Conservation (phyloP, 1,140 invertebrate species). For the Achatina immaculata region DNA sequence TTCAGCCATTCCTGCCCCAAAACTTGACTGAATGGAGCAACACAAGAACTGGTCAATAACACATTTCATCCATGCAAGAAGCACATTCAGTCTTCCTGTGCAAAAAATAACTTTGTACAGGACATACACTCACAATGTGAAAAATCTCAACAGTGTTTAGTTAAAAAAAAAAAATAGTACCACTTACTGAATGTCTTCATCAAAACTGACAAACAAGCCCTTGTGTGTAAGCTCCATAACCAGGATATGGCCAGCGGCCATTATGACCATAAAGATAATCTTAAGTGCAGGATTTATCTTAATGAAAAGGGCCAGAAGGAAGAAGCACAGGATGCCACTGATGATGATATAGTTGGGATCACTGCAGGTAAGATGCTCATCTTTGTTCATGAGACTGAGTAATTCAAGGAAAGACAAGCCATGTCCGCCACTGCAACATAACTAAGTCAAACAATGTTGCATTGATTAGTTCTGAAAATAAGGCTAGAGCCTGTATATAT, state of each 20-base stretch:
- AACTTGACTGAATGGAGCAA: too few relatives aligned
- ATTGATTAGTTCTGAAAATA: too few relatives aligned
- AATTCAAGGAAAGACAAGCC: constrained; percentile 50
- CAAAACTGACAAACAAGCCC: constrained; percentile 84
- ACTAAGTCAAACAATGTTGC: constrained; percentile 47
- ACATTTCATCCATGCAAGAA: too few relatives aligned
- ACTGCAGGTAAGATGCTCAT: constrained; percentile 69
- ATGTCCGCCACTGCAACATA: constrained; percentile 60
- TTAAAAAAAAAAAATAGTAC: too few relatives aligned
- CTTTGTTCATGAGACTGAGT: constrained; percentile 57
- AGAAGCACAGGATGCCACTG: constrained; percentile 83
- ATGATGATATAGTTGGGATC: constrained; percentile 88
- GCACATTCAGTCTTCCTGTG: too few relatives aligned
- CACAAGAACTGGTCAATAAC: too few relatives aligned
- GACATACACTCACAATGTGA: too few relatives aligned
- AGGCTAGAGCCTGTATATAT: too few relatives aligned
- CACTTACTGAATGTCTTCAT: constrained; percentile 70
- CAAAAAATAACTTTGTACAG: too few relatives aligned
- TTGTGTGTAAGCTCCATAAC: constrained; percentile 86
- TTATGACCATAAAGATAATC: constrained; percentile 80
- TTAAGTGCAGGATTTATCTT: constrained; percentile 86
- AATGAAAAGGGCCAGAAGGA: constrained; percentile 87
- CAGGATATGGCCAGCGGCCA: constrained; percentile 84
- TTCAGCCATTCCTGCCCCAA: too few relatives aligned
- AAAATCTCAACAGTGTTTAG: too few relatives aligned